Conservation (phyloP, 2,888 invertebrate genomes). For the Leucania comma region DNA sequence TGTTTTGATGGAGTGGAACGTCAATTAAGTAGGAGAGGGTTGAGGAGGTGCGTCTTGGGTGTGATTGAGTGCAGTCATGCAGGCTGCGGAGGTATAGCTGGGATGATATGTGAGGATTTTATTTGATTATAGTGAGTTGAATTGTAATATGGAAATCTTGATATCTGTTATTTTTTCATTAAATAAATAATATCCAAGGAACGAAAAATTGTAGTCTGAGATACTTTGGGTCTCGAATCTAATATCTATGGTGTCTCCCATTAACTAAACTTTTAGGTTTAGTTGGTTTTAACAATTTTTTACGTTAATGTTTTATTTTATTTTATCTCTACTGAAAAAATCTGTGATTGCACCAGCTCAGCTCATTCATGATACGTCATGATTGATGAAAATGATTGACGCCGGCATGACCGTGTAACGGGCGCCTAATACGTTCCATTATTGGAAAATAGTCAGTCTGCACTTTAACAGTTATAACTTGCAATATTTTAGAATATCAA, state of each 20-base stretch:
- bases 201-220: neutral
- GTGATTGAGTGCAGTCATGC: slow-evolving; percentile 89
- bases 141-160: slow-evolving; percentile 10
- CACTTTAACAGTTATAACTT: neutral
- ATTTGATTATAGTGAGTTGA: slow-evolving; percentile 27
- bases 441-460: neutral
- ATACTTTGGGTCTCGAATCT: neutral
- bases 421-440: neutral
- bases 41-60: slow-evolving; percentile 79
- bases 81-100: slow-evolving; percentile 77
- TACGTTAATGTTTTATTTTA: neutral
- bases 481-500: too few species aligned
- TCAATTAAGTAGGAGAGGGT: slow-evolving; percentile 88
- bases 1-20: slow-evolving; percentile 89
- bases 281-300: neutral
- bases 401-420: too few species aligned
- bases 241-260: neutral
- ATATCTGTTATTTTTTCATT: neutral
- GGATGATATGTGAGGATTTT: slow-evolving; percentile 44
- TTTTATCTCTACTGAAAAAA: neutral
- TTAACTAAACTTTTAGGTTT: neutral
- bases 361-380: too few species aligned
- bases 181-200: neutral
- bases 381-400: too few species aligned
- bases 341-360: neutral